phyloP scores from a whole-genome alignment of 2,797 vertebrate genomes.

The Argyrosomus regius region DNA sequence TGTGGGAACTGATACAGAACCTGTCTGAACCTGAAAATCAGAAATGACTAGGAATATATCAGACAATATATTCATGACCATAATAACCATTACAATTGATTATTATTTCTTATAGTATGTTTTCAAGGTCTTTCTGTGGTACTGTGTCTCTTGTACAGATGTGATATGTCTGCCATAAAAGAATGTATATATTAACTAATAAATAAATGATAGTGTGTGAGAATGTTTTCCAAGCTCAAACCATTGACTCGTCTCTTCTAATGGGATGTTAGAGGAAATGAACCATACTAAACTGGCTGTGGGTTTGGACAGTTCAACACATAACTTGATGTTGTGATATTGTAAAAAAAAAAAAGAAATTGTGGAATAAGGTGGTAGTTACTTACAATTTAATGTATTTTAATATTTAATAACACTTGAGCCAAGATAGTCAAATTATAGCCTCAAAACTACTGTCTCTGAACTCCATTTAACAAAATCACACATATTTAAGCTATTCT shows the following conservation, averaged over 20 bases:
- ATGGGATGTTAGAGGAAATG: background rate
- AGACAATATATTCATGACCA: background rate
- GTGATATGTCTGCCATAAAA: background rate
- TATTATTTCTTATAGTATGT: background rate
- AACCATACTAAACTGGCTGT: background rate
- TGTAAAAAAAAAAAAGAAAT: background rate
- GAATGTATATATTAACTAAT: too few relatives aligned
- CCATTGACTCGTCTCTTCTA: background rate
- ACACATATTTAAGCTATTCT: too few relatives aligned
- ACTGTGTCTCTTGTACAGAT: background rate
- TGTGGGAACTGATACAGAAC: too few relatives aligned
- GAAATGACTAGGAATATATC: background rate
- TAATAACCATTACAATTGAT: background rate
- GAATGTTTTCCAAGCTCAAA: too few relatives aligned
- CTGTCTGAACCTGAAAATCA: background rate
- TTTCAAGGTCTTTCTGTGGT: background rate
- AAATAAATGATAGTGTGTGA: too few relatives aligned
- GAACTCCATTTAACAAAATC: too few relatives aligned
- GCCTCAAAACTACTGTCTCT: too few relatives aligned
- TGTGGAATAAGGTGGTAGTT: background rate
- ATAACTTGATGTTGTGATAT: background rate
- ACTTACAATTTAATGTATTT: background rate
- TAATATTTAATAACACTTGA: too few relatives aligned
- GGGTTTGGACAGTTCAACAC: background rate
- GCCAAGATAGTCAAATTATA: too few relatives aligned